Base-by-base conservation (phyloP, 2,888 invertebrate genomes). In the Synergus umbraculus region DNA sequence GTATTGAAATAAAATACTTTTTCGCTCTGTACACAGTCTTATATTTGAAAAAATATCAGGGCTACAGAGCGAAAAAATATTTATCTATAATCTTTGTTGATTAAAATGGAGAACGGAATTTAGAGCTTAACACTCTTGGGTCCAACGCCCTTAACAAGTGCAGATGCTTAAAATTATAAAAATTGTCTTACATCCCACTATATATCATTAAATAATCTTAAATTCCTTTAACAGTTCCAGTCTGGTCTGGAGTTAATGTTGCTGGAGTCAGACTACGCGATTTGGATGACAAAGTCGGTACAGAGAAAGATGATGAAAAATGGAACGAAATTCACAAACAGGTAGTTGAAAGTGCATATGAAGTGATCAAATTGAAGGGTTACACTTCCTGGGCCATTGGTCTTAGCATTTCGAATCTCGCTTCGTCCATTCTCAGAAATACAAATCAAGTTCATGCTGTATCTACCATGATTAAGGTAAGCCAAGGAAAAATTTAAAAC, bases 381-480 rank as follows among this genome's bases (percentile, higher is more conserved):
- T 97, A 97, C 93, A 98, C 97, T 0, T 97, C 97, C 29, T 97
- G 97, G 97, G 97, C 97, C 12, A 97, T 97, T 85, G 97, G 97
- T 2, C 93, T 97, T 63, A 96, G 97, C 87, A 94, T 96, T 8
- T 94, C 97, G 0, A 93, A 95, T 83, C 92, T 98, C 66, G 94
- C 95, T n/a, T 93, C 94, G 76, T 94, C 96, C 60, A 95, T 97
- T 79, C 92, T 97, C 79, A 93, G 94, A 82, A 97, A 97, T 89
- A 94, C 95, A 1, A 94, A 95, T 89, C 95, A 95, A 87, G 95
- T 97, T 54, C 96, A 96, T 79, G 96, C 97, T 0, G 95, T 97
- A 1, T 96, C 97, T 7, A 97, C 97, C 41, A 94, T 95, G 85
- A 94, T 97, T 64, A 94, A 95, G 94, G 97, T 97, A 90, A 92